phyloP scores from a whole-genome alignment of 1,140 invertebrate species.

The Zaprionus tsacasi region DNA sequence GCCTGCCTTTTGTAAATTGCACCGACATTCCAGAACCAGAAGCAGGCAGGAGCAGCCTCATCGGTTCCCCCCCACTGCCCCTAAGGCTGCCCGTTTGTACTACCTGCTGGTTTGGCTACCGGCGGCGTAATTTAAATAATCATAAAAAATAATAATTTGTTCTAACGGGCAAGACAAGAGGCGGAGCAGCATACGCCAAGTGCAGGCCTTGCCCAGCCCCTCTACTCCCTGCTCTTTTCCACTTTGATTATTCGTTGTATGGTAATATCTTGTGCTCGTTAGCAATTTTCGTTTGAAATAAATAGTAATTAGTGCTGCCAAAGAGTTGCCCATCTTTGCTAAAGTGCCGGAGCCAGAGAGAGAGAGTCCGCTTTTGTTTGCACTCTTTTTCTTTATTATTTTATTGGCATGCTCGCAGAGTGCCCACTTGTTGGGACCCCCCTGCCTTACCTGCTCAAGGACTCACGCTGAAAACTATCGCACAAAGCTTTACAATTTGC shows the following conservation, averaged over 20 bases:
- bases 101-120: constrained; percentile 39
- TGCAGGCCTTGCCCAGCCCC: background rate
- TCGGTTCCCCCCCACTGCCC: constrained; percentile 1
- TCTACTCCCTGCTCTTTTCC: background rate
- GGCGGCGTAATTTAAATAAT: constrained; percentile 79
- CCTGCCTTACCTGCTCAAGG: constrained; percentile 38
- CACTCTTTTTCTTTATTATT: constrained; percentile 45
- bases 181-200: constrained; percentile 5
- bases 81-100: constrained; percentile 5
- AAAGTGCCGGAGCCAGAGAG: constrained; percentile 17
- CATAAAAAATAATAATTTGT: constrained; percentile 81
- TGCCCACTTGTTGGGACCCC: background rate
- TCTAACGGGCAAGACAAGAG: constrained; percentile 41
- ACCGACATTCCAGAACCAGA: constrained; percentile 60
- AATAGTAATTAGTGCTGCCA: constrained; percentile 79
- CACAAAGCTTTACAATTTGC: constrained; percentile 77
- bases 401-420: constrained; percentile 29
- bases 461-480: constrained; percentile 63
- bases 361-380: constrained; percentile 41
- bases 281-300: constrained; percentile 82
- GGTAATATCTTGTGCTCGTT: constrained; percentile 80
- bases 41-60: constrained; percentile 2
- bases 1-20: constrained; percentile 74
- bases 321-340: constrained; percentile 59
- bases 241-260: constrained; percentile 67